Conservation (phyloP, 1,140 invertebrate species). For the Monomorium pharaonis region DNA sequence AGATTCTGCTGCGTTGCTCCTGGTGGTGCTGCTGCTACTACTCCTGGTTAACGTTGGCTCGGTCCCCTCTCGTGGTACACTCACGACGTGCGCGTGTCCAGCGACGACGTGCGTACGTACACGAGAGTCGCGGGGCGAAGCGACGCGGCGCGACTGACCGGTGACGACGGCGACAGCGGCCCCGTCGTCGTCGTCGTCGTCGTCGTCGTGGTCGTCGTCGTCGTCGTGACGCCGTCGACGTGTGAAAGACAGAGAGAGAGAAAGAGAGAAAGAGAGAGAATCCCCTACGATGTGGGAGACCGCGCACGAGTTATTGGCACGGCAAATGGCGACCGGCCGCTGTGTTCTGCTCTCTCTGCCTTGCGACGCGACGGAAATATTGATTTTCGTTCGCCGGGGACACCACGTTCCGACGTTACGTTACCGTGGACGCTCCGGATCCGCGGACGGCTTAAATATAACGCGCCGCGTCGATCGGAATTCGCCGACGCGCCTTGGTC, state of each 20-base stretch:
- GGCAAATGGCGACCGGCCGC: constrained; percentile 38
- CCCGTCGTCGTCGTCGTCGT: neutral
- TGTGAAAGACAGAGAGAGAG: neutral
- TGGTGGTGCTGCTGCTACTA: neutral
- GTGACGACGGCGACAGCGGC: neutral
- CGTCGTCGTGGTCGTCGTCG: constrained; percentile 3
- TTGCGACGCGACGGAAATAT: constrained; percentile 43
- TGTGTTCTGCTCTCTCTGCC: neutral
- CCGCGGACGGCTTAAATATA: constrained; percentile 50
- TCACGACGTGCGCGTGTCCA: neutral
- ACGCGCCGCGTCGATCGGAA: constrained; percentile 65
- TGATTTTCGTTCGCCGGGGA: constrained; percentile 51
- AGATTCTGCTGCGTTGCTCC: neutral
- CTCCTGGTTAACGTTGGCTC: neutral
- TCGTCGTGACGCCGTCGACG: constrained; percentile 28
- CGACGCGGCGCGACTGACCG: constrained; percentile 38
- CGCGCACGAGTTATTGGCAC: constrained; percentile 8
- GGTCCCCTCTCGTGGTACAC: neutral
- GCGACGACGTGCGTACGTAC: neutral
- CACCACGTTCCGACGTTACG: constrained; percentile 16
- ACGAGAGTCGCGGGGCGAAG: neutral
- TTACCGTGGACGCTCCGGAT: constrained; percentile 7
- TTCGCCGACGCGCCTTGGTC: constrained; percentile 58
- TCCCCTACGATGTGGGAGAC: neutral
- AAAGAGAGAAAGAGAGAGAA: neutral